Evolutionary conservation across 2,888 invertebrate genomes (phyloP).

Genomic region (Cremastobaeus sp.): DNA sequence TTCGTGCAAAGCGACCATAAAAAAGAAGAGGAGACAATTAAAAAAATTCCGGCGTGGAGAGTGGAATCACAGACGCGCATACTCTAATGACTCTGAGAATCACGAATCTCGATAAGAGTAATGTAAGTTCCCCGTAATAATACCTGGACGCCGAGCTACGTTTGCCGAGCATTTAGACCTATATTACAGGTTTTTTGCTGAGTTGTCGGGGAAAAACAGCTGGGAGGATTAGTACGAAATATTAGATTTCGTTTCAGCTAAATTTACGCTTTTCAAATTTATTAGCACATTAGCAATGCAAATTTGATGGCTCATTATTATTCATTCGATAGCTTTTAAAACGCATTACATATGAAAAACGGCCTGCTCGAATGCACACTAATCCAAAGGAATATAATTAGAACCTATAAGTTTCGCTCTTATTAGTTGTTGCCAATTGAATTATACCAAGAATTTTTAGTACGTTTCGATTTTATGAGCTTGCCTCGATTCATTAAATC

Average conservation of each 20-base stretch:
- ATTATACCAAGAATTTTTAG: slow-evolving; percentile 24
- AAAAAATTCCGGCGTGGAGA: slow-evolving; percentile 45
- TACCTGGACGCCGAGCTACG: slow-evolving; percentile 14
- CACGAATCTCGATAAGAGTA: slow-evolving; percentile 57
- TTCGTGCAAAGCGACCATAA: slow-evolving; percentile 55
- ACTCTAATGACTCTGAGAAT: slow-evolving; percentile 60
- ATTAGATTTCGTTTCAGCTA: slow-evolving; percentile 32
- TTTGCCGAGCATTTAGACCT: slow-evolving; percentile 33
- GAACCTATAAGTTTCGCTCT: slow-evolving; percentile 28
- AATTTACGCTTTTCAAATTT: slow-evolving; percentile 21
- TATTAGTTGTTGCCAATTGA: slow-evolving; percentile 35
- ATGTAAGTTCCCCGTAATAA: slow-evolving; percentile 48
- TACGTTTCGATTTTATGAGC: slow-evolving; percentile 20
- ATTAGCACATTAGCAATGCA: slow-evolving; percentile 32
- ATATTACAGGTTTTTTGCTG: slow-evolving; percentile 20
- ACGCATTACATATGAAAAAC: slow-evolving; percentile 32
- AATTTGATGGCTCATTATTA: slow-evolving; percentile 32
- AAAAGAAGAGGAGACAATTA: slow-evolving; percentile 54
- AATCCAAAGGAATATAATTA: slow-evolving; percentile 40
- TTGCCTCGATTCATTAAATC: slow-evolving; percentile 38
- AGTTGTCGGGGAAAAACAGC: neutral
- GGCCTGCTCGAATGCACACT: slow-evolving; percentile 7
- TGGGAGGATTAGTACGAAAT: slow-evolving; percentile 6
- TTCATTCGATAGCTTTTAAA: slow-evolving; percentile 35
- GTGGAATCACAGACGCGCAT: slow-evolving; percentile 55